Base-by-base conservation (phyloP, 2,888 invertebrate genomes). In the Belgica antarctica region DNA sequence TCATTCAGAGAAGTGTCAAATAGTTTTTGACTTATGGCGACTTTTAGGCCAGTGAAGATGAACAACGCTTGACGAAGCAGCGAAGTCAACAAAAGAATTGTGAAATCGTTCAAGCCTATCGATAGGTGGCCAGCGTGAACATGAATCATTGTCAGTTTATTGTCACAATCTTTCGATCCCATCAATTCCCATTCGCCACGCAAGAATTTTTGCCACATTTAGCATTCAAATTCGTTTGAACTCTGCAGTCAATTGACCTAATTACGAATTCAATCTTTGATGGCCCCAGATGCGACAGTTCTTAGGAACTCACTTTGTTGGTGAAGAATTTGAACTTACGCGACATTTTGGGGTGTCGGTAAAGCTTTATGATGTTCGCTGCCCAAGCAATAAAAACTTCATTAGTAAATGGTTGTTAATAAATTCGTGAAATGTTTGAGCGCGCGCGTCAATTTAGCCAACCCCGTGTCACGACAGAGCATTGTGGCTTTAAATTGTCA, bases 161-260 rank as follows among this genome's bases (percentile, higher is more conserved):
- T n/a, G 22, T 52, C 52, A 52, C 5, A 7, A 12, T 15, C n/a
- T 41, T 41, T 41, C 7, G 12, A 12, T 41, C 41, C 15, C 41
- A 41, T 41, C 41, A 41, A 41, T 41, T 41, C 41, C n/a, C 41
- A 41, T 41, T 41, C 41, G n/a, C 3, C 3, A 3, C 2, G 41
- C 41, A 15, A 41, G n/a, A n/a, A n/a, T 41, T 12, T 41, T 41
- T 34, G 7, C 12, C 34, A 12, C 12, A n/a, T 62, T 36, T 34
- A 28, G 34, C 15, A 63, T 63, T 63, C 36, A 41, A 63, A 63
- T 63, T 24, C 19, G 15, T 63, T 41, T 63, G 63, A 63, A 36
- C 63, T 41, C 34, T n/a, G 19, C 36, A 36, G 63, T 63, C 63
- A 63, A 63, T 63, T 63, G 34, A 63, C 5, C 24, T 28, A 34